A percentile compares a stretch with the other conserved stretches of the same genome.
These are phyloP conservation scores for Proisotoma minuta DNA, from an alignment of 2,888 invertebrate species.

Conservation along the genomic window DNA sequence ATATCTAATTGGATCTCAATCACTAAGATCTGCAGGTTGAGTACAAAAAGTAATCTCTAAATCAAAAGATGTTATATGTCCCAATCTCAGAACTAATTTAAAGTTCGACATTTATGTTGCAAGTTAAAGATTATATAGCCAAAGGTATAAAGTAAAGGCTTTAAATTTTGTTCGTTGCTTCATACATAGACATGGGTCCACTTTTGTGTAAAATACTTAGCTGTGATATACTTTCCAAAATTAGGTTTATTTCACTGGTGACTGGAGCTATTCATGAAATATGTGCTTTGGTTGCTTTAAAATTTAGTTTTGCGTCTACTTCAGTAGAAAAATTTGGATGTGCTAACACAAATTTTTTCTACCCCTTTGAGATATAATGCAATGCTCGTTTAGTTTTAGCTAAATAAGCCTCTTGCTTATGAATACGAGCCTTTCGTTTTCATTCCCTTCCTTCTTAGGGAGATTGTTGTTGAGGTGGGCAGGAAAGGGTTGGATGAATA, in stretches of 20 bases:
- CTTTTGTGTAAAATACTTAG: too few relatives aligned
- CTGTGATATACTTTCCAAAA: slow-evolving; percentile 14
- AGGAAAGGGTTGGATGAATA: slow-evolving; percentile 15
- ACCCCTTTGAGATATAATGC: too few relatives aligned
- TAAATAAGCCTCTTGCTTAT: background rate
- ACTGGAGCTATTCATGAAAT: background rate
- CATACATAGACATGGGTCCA: too few relatives aligned
- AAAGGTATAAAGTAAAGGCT: background rate
- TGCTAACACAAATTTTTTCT: too few relatives aligned
- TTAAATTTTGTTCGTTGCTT: background rate
- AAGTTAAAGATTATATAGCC: background rate
- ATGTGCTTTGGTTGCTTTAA: too few relatives aligned
- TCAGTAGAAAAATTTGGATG: too few relatives aligned
- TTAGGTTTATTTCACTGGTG: background rate
- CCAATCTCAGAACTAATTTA: background rate
- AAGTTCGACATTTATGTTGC: background rate
- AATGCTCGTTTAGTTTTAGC: background rate
- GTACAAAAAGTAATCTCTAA: slow-evolving; percentile 6
- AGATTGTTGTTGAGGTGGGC: slow-evolving; percentile 2
- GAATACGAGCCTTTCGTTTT: background rate
- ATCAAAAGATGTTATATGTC: background rate
- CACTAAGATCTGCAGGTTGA: too few relatives aligned
- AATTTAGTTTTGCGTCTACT: too few relatives aligned
- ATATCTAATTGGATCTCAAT: too few relatives aligned
- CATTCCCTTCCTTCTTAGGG: background rate